These are phyloP conservation scores for Piprites chloris DNA, from an alignment of 2,113 vertebrate genomes.

Conservation along the genomic window DNA sequence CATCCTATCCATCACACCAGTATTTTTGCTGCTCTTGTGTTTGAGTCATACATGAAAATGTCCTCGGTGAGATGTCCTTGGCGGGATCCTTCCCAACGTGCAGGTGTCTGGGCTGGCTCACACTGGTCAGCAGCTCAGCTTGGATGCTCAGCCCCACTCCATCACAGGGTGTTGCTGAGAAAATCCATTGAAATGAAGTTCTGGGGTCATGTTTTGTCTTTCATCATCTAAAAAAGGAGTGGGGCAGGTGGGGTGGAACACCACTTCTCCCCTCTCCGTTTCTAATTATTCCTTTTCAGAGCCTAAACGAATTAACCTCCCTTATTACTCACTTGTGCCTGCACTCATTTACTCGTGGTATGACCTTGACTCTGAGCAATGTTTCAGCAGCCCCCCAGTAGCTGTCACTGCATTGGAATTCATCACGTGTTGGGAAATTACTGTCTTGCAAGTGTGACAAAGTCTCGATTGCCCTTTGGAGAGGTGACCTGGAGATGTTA, in stretches of 20 bases:
- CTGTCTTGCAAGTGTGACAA: not conserved
- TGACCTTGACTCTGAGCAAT: not conserved
- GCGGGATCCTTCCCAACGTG: accelerated
- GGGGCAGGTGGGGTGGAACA: not conserved
- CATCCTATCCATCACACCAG: accelerated
- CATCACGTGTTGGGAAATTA: not conserved
- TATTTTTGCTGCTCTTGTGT: not conserved
- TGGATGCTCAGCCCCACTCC: not conserved
- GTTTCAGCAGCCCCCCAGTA: not conserved
- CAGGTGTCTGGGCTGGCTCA: not conserved
- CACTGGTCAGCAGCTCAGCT: not conserved
- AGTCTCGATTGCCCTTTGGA: not conserved
- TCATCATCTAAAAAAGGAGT: not conserved
- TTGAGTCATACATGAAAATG: accelerated
- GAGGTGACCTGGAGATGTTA: not conserved
- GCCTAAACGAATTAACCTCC: not conserved
- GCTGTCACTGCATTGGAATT: not conserved
- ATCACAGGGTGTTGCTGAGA: not conserved
- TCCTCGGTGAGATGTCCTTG: accelerated
- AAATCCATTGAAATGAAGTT: not conserved
- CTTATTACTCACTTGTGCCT: not conserved
- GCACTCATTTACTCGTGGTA: not conserved
- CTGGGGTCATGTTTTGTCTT: not conserved
- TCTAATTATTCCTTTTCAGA: not conserved
- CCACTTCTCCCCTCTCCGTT: not conserved